These are phyloP conservation scores for Scaptomyza flava DNA, from an alignment of 2,888 invertebrate genomes.

Conservation along the genomic window DNA sequence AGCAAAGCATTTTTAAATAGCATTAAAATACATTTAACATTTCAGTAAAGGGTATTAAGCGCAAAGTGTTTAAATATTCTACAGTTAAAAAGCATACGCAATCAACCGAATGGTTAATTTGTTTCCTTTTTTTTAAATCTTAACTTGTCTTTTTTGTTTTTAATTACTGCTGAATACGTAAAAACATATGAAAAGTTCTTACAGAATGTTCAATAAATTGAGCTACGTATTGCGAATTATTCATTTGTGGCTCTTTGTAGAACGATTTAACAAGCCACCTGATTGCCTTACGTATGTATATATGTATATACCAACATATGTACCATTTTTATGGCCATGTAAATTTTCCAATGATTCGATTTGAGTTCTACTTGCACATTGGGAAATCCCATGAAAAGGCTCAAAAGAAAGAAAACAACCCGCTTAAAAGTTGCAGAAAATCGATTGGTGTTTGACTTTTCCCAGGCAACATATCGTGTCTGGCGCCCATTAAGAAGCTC, in stretches of 20 bases:
- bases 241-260: conserved; percentile 34
- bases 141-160: conserved; percentile 43
- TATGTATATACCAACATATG: neutral
- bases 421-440: conserved; percentile 51
- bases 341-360: conserved; percentile 67
- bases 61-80: neutral
- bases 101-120: conserved; percentile 7
- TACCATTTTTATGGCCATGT: conserved; percentile 17
- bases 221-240: conserved; percentile 27
- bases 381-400: conserved; percentile 39
- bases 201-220: conserved; percentile 25
- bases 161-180: conserved; percentile 46
- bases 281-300: conserved; percentile 17
- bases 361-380: conserved; percentile 39
- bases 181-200: conserved; percentile 18
- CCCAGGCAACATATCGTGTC: conserved; percentile 36
- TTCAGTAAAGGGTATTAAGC: neutral
- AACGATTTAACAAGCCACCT: conserved; percentile 42
- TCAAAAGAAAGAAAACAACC: conserved; percentile 22
- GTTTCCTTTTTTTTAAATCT: conserved; percentile 4
- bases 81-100: neutral
- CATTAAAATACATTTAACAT: neutral
- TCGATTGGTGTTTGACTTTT: conserved; percentile 58
- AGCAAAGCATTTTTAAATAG: no score
- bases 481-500: conserved; percentile 42